Conservation (phyloP, 64 coral and sea anemone genomes). For the Pocillopora verrucosa region DNA sequence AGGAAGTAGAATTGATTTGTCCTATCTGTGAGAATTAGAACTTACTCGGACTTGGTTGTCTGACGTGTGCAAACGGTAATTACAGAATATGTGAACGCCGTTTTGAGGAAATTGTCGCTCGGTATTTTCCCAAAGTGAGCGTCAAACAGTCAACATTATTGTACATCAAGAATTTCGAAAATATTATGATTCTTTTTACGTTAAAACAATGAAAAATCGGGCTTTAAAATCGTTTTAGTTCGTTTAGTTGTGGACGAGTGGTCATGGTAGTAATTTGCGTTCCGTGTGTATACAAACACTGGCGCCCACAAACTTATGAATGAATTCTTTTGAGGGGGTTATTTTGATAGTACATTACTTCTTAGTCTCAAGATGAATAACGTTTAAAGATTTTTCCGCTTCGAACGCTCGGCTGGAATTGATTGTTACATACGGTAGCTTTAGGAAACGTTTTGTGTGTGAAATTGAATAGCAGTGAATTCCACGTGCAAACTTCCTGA, state of each 20-base stretch:
- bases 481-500: background rate
- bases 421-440: background rate
- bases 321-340: slow-evolving; percentile 45
- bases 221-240: slow-evolving; percentile 5
- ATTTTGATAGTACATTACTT: background rate
- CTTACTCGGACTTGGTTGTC: background rate
- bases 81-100: background rate
- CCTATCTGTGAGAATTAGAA: background rate
- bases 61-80: slow-evolving; percentile 15
- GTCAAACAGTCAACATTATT: background rate
- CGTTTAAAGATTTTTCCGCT: slow-evolving; percentile 15
- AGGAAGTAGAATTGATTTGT: background rate
- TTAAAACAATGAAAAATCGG: slow-evolving; percentile 10
- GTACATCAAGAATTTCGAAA: background rate
- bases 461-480: slow-evolving; percentile 24
- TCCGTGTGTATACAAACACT: slow-evolving; percentile 46
- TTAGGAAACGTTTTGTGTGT: slow-evolving; percentile 11
- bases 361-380: slow-evolving; percentile 6
- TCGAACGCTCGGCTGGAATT: background rate
- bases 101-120: background rate
- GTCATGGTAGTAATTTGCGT: slow-evolving; percentile 14
- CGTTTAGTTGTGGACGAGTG: background rate
- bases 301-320: slow-evolving; percentile 39
- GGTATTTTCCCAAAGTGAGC: background rate
- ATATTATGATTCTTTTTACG: background rate